phyloP scores from a whole-genome alignment of 53 echinoderm and acorn worm species.

The Mesocentrotus franciscanus region DNA sequence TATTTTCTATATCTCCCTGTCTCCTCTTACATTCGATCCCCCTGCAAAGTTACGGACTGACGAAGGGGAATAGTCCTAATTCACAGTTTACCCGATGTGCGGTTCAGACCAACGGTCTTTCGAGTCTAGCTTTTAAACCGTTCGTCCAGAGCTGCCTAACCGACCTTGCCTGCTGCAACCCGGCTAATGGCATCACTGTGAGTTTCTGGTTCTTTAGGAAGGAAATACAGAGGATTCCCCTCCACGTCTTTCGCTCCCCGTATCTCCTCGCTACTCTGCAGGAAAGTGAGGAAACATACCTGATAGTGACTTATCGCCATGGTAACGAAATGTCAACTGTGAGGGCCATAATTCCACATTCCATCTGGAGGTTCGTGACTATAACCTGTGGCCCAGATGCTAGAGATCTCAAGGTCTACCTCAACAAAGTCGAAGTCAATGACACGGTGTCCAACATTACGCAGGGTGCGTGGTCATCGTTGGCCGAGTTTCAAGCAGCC shows the following conservation, averaged over 20 bases:
- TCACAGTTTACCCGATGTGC: neutral
- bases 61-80: no score
- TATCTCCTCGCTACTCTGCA: conserved; percentile 1
- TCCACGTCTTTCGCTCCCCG: conserved; percentile 29
- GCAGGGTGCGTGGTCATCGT: neutral
- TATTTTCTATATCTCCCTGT: no score
- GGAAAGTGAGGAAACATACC: neutral
- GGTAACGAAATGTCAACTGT: neutral
- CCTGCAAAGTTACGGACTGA: neutral
- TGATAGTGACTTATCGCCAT: neutral
- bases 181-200: neutral
- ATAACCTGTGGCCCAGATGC: neutral
- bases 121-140: neutral
- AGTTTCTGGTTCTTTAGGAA: conserved; percentile 10
- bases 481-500: conserved; percentile 3
- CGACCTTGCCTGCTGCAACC: neutral
- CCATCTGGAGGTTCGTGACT: neutral
- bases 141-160: conserved; percentile 26
- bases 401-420: neutral
- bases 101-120: neutral
- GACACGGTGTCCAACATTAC: neutral
- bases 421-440: neutral
- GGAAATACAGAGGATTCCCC: neutral
- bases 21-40: no score
- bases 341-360: neutral